phyloP scores from a whole-genome alignment of 30 jellyfish, hydroid and myxozoan genomes.

The Mastigias papua region DNA sequence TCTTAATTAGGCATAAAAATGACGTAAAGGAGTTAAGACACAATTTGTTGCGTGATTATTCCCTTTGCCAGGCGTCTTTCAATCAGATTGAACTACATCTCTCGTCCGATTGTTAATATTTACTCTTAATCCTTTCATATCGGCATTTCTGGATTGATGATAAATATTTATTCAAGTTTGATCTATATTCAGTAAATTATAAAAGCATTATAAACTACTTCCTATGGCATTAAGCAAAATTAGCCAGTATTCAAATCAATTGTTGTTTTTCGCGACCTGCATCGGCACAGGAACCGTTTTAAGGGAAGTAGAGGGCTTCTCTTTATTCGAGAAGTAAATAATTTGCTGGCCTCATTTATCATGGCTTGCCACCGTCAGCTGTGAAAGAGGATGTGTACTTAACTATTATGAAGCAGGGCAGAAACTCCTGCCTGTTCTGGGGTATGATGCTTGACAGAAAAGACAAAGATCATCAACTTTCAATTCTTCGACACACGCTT shows the following conservation, averaged over 20 bases:
- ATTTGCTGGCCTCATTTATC: background rate
- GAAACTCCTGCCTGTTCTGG: background rate
- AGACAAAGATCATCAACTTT: background rate
- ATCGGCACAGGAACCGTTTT: background rate
- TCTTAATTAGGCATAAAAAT: no score
- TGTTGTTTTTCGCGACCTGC: background rate
- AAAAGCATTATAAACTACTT: background rate
- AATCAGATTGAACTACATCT: background rate
- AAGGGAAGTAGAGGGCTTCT: background rate
- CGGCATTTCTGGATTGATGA: background rate
- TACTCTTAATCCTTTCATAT: background rate
- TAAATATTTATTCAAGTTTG: background rate
- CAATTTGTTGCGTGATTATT: constrained; percentile 3
- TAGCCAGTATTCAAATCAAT: no score
- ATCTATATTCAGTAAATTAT: background rate
- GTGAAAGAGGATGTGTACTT: background rate
- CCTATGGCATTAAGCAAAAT: no score
- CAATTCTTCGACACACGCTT: background rate
- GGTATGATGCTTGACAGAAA: background rate
- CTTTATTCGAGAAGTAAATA: background rate
- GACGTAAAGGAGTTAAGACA: background rate
- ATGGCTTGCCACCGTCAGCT: background rate
- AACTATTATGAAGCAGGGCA: background rate
- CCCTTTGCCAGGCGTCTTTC: constrained; percentile 1
- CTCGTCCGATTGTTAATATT: background rate